Evolutionary conservation across 2,888 invertebrate genomes (phyloP).

Genomic region (Crematogaster levior): DNA sequence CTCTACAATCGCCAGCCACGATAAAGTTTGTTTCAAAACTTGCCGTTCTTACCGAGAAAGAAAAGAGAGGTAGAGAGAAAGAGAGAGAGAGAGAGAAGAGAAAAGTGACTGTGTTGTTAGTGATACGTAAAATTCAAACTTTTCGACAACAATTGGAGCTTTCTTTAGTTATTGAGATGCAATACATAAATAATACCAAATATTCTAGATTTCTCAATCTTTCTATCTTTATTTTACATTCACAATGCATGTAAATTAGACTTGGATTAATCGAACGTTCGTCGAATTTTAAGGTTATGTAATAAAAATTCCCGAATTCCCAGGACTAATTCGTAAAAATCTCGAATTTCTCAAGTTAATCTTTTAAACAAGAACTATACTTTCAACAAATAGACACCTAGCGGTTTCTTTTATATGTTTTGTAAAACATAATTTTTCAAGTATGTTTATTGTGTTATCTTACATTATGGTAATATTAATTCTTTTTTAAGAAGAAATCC

Average conservation of each 20-base stretch:
- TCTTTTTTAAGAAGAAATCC: neutral
- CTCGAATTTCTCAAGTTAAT: neutral
- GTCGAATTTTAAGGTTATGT: no score
- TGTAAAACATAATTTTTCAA: neutral
- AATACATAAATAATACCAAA: neutral
- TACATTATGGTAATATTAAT: neutral
- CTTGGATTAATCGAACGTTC: neutral
- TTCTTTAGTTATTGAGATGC: slow-evolving; percentile 1
- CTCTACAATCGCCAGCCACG: slow-evolving; percentile 77
- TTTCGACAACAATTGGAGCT: slow-evolving; percentile 64
- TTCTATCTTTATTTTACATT: neutral
- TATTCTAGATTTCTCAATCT: neutral
- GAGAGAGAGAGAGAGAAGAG: neutral
- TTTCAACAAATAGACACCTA: neutral
- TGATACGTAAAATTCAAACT: slow-evolving; percentile 77
- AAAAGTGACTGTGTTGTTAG: slow-evolving; percentile 76
- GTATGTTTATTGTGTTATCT: neutral
- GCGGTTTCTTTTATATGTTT: neutral
- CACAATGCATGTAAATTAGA: neutral
- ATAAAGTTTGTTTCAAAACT: slow-evolving; percentile 84
- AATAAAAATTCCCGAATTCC: neutral
- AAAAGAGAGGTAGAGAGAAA: slow-evolving; percentile 44
- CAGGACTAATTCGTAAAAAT: neutral
- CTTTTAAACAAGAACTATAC: neutral
- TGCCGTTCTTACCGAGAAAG: slow-evolving; percentile 68